Evolutionary conservation across 2,888 invertebrate species (phyloP), one percentile per base, ranked within the genome.

Genomic region (Hirtodrosophila confusa): DNA sequence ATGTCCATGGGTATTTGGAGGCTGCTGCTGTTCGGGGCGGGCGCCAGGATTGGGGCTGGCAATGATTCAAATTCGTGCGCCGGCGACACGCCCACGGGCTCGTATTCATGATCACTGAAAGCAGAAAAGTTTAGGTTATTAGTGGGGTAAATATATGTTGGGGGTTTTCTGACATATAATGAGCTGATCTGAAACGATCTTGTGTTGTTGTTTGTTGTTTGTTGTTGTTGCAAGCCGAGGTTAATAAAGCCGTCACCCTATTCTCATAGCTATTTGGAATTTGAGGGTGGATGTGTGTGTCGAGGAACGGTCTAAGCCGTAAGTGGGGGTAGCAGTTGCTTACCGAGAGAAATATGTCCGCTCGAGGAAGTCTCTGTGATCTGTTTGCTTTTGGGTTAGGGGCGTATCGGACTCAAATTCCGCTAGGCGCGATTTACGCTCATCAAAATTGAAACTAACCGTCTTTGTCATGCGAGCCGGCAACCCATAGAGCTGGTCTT

Each of bases 51-150:
- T 56, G 78, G 70, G 39, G 79, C 39, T 74, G 89, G 89, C 68
- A 86, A 33, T 33, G 37, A 35, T 31, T 54, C 53, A 8, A 57
- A 41, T 8, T 65, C 80, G 23, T 36, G 56, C 12, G 71, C 73
- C 80, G 64, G 75, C 69, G 95, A 95, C 86, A 95, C 95, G 90
- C 95, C 96, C 91, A 97, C 95, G 83, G 96, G 96, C 93, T 97
- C 97, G 93, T 97, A 97, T 92, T 97, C 96, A 94, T 97, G 97
- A 93, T 97, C 97, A 94, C 97, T 97, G 93, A 85, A 94, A 94
- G 80, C 80, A 89, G 44, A 37, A 36, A n/a, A 6, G 1, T 6
- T 10, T 37, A 12, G 4, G 0, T 45, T 10, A 40, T 39, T 43
- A 35, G 4, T 27, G 27, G 27, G 6, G 6, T 5, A 27, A 6